phyloP scores from a whole-genome alignment of 2,113 vertebrate genomes.

The Garra rufa region DNA sequence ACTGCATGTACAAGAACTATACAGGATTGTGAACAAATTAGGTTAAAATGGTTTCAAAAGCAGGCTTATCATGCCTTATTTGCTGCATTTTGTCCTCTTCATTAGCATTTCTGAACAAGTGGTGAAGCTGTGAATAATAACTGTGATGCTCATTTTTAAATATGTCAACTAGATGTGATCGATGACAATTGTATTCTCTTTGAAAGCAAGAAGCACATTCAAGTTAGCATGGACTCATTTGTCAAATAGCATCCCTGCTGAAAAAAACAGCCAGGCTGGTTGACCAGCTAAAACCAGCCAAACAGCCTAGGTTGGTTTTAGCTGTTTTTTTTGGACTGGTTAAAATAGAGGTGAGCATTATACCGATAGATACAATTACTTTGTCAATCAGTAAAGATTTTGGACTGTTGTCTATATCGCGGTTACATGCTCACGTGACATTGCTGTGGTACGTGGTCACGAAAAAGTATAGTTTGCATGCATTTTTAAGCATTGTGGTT shows the following conservation, averaged over 20 bases:
- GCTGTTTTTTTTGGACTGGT: too few species aligned
- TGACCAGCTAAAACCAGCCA: too few species aligned
- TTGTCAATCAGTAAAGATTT: too few species aligned
- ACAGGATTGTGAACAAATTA: background rate
- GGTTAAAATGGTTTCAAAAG: background rate
- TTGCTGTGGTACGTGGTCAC: too few species aligned
- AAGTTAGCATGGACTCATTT: background rate
- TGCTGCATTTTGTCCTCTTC: background rate
- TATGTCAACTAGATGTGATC: background rate
- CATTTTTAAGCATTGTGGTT: too few species aligned
- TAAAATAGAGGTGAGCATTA: too few species aligned
- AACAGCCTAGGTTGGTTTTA: too few species aligned
- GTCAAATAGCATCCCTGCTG: background rate
- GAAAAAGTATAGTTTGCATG: too few species aligned
- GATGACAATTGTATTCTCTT: background rate
- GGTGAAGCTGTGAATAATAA: slow-evolving; percentile 1
- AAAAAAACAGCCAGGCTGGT: too few species aligned
- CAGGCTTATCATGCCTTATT: background rate
- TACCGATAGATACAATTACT: too few species aligned
- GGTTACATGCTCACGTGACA: too few species aligned
- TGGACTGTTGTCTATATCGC: too few species aligned
- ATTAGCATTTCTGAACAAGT: background rate
- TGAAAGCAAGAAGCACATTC: background rate
- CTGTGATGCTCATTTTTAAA: background rate
- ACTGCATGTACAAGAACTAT: background rate